phyloP scores from a whole-genome alignment of 2,888 invertebrate species.

The Augiades crinisus region DNA sequence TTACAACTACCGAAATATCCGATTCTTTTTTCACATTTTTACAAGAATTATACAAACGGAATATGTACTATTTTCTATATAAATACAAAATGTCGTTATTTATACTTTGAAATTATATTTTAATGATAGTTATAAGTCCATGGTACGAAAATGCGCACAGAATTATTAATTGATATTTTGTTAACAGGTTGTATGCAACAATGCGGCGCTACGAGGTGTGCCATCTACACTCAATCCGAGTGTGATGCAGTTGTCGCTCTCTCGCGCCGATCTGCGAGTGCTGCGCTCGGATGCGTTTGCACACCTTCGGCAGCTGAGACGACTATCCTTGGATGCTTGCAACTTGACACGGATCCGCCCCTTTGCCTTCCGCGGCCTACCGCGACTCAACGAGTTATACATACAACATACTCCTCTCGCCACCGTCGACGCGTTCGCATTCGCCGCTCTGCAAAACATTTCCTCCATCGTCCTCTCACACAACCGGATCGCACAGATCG shows the following conservation, averaged over 20 bases:
- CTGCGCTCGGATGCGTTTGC: conserved; percentile 92
- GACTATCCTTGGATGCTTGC: conserved; percentile 93
- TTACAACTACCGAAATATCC: no score
- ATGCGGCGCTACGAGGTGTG: conserved; percentile 89
- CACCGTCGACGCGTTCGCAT: conserved; percentile 90
- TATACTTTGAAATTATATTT: no score
- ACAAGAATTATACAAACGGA: no score
- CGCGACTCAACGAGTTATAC: conserved; percentile 88
- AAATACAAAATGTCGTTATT: no score
- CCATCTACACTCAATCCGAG: conserved; percentile 88
- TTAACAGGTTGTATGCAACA: conserved; percentile 93
- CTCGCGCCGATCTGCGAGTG: conserved; percentile 91
- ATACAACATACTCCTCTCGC: conserved; percentile 93
- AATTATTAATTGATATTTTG: conserved; percentile 38
- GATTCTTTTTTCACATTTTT: no score
- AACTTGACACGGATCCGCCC: conserved; percentile 91
- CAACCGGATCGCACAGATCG: conserved; percentile 86
- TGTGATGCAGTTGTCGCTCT: conserved; percentile 92
- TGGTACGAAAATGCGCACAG: no score
- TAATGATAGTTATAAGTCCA: no score
- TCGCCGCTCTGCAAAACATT: conserved; percentile 91
- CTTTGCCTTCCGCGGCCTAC: conserved; percentile 92
- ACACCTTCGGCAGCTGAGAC: conserved; percentile 89
- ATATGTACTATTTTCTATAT: no score
- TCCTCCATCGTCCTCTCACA: conserved; percentile 86